phyloP scores from a whole-genome alignment of 30 jellyfish, hydroid and myxozoan species.

The Aurelia aurita region DNA sequence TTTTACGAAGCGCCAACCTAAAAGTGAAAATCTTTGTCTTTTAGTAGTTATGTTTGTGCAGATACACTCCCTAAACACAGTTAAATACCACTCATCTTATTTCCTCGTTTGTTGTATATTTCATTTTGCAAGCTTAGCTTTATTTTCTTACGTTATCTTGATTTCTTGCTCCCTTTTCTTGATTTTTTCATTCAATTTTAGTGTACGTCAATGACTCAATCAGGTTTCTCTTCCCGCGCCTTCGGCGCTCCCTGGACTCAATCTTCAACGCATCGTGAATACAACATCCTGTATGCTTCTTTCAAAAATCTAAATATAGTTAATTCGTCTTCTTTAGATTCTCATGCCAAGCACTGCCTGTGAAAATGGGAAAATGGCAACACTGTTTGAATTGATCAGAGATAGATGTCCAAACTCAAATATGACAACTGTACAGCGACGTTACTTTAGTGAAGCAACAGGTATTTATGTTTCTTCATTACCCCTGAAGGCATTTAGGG shows the following conservation, averaged over 20 bases:
- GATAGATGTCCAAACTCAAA: slow-evolving; percentile 67
- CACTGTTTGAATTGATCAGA: slow-evolving; percentile 61
- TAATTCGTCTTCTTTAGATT: slow-evolving; percentile 41
- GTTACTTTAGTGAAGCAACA: slow-evolving; percentile 83
- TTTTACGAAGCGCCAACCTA: no score
- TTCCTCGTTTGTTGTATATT: no score
- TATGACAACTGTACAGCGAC: slow-evolving; percentile 90
- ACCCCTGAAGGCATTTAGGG: no score
- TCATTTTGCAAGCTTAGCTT: no score
- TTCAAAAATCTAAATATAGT: background rate
- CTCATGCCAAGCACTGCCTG: slow-evolving; percentile 95
- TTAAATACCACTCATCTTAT: no score
- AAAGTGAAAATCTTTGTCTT: no score
- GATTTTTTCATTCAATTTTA: background rate
- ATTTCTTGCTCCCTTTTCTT: background rate
- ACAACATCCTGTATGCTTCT: background rate
- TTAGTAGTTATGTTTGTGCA: no score
- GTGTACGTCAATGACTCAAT: background rate
- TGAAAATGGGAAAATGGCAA: slow-evolving; percentile 87
- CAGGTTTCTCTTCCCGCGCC: background rate
- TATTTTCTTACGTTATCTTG: background rate
- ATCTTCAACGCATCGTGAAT: no score
- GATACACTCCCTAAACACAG: no score
- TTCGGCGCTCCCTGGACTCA: background rate
- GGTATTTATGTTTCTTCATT: slow-evolving; percentile 31